phyloP scores from a whole-genome alignment of 2,888 invertebrate genomes.

The Hanleya hanleyi region DNA sequence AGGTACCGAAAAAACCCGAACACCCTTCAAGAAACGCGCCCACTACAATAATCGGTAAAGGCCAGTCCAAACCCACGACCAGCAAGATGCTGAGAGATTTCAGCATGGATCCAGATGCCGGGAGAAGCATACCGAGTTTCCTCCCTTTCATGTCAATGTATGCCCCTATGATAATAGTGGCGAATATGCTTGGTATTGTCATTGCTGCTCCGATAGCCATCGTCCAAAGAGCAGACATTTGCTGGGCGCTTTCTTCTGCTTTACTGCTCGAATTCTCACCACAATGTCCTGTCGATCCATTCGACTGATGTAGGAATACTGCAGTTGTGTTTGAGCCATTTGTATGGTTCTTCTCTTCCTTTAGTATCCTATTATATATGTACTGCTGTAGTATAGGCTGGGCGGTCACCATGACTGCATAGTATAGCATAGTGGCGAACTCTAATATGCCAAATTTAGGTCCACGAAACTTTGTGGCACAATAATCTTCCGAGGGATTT shows the following conservation, averaged over 20 bases:
- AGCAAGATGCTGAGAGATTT: neutral
- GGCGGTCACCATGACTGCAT: no score
- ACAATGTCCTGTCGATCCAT: neutral
- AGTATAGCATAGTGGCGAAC: no score
- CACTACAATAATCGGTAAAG: constrained; percentile 20
- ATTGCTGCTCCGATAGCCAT: neutral
- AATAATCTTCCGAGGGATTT: no score
- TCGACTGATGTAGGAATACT: no score
- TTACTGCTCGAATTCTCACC: neutral
- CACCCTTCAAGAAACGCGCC: constrained; percentile 36
- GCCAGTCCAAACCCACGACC: neutral
- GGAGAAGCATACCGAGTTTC: neutral
- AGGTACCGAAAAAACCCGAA: constrained; percentile 37
- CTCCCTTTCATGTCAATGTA: neutral
- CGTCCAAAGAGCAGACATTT: neutral
- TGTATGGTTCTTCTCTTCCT: no score
- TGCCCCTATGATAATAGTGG: neutral
- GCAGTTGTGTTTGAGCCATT: no score
- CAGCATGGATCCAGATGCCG: neutral
- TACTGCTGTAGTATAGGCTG: neutral
- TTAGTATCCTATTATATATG: neutral
- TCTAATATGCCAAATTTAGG: no score
- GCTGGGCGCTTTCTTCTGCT: neutral
- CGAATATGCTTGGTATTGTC: neutral
- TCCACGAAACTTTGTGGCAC: no score